Evolutionary conservation across 2,888 invertebrate genomes (phyloP).

Genomic region (Synanthedon tipuliformis): DNA sequence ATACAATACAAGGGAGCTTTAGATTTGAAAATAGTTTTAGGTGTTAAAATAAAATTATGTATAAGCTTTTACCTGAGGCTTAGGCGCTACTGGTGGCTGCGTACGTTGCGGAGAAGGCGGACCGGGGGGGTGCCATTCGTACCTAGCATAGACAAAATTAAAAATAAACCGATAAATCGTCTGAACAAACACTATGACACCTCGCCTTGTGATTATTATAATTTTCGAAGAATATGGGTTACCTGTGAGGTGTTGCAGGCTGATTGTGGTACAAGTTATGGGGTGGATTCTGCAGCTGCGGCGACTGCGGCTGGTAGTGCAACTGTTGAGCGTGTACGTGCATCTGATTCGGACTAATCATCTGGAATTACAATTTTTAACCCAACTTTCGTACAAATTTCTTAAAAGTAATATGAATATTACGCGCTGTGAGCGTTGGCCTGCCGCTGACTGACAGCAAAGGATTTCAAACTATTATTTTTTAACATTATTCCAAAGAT

Average conservation of each 20-base stretch:
- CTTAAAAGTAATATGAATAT: no score
- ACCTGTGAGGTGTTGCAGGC: constrained; percentile 33
- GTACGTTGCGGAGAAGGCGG: constrained; percentile 65
- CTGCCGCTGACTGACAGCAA: no score
- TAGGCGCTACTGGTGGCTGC: constrained; percentile 69
- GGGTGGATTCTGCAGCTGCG: constrained; percentile 8
- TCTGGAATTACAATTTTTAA: neutral
- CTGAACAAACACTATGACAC: no score
- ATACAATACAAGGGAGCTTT: neutral
- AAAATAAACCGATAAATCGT: no score
- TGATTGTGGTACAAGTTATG: constrained; percentile 28
- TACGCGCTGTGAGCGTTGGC: no score
- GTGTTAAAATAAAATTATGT: no score
- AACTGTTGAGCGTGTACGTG: constrained; percentile 57
- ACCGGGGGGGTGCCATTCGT: constrained; percentile 59
- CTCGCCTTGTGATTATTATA: neutral
- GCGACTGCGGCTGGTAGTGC: constrained; percentile 11
- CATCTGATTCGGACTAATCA: constrained; percentile 4
- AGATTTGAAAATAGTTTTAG: neutral
- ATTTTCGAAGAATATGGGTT: constrained; percentile 1
- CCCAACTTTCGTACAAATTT: no score
- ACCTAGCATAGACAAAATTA: constrained; percentile 19
- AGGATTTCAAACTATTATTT: no score
- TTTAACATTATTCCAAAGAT: no score
- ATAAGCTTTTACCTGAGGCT: constrained; percentile 49